These are phyloP conservation scores for Palaemon carinicauda DNA, from an alignment of 1,140 invertebrate genomes.

Conservation along the genomic window DNA sequence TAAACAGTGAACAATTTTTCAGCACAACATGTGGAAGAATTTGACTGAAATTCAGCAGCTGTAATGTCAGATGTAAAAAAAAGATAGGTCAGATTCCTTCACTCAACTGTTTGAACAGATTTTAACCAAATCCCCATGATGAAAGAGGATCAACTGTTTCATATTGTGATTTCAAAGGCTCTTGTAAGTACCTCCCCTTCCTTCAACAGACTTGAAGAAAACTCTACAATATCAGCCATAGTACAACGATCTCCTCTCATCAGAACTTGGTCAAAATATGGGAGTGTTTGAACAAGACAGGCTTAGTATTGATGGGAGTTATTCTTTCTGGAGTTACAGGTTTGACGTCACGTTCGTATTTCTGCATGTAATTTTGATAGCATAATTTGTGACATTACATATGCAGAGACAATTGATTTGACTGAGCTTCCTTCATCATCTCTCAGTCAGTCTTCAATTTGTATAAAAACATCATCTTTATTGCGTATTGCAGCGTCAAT, in stretches of 20 bases:
- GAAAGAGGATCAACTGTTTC: neutral
- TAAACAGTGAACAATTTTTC: too few species aligned
- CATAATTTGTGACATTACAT: neutral
- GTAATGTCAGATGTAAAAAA: neutral
- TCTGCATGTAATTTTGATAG: neutral
- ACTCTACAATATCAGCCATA: neutral
- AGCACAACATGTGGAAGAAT: too few species aligned
- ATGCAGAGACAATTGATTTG: constrained; percentile 1
- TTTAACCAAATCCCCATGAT: neutral
- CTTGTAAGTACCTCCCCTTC: neutral
- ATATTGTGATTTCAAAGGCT: neutral
- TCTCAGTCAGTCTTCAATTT: neutral
- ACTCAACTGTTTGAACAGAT: neutral
- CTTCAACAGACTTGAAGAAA: neutral
- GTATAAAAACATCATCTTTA: neutral
- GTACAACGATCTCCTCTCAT: neutral
- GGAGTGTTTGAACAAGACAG: neutral
- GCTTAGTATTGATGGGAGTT: neutral
- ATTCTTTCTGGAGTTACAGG: too few species aligned
- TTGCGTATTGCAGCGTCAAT: neutral
- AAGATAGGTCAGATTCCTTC: neutral
- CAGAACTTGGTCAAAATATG: neutral
- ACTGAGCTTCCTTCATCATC: too few species aligned
- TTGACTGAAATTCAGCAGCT: too few species aligned
- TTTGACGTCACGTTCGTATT: neutral